phyloP scores from a whole-genome alignment of 1,140 invertebrate genomes.

The Melitaea cinxia region DNA sequence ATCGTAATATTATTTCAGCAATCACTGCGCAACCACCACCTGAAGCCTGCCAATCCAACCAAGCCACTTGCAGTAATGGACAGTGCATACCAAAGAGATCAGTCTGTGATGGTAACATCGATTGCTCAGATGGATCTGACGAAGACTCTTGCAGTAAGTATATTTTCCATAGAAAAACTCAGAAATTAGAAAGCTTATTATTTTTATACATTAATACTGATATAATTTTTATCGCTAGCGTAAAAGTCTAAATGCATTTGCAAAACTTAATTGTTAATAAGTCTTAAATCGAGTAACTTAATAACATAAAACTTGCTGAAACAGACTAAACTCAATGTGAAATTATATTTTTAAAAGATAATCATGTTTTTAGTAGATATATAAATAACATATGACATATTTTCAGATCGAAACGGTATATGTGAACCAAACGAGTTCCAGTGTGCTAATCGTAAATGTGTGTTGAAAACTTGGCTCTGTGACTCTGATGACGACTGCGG shows the following conservation, averaged over 20 bases:
- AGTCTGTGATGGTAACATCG: constrained; percentile 91
- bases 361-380: no score
- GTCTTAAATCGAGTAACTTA: no score
- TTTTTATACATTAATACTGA: no score
- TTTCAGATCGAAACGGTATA: constrained; percentile 64
- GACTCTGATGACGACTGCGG: constrained; percentile 95
- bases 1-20: constrained; percentile 35
- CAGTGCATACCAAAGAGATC: constrained; percentile 92
- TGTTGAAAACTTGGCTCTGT: constrained; percentile 96
- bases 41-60: constrained; percentile 80
- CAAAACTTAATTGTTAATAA: no score
- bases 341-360: no score
- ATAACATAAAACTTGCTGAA: no score
- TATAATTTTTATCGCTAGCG: no score
- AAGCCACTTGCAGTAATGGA: constrained; percentile 95
- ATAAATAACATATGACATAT: background rate
- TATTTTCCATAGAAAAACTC: no score
- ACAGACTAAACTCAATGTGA: no score
- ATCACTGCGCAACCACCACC: constrained; percentile 67
- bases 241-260: no score
- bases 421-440: constrained; percentile 97
- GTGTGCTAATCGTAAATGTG: constrained; percentile 93
- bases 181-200: no score
- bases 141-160: constrained; percentile 93
- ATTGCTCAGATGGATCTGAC: constrained; percentile 94